Percentiles rank a stretch among this genome's conserved stretches.
Conservation (phyloP, 2,888 invertebrate species). For the Argyresthia goedartella region DNA sequence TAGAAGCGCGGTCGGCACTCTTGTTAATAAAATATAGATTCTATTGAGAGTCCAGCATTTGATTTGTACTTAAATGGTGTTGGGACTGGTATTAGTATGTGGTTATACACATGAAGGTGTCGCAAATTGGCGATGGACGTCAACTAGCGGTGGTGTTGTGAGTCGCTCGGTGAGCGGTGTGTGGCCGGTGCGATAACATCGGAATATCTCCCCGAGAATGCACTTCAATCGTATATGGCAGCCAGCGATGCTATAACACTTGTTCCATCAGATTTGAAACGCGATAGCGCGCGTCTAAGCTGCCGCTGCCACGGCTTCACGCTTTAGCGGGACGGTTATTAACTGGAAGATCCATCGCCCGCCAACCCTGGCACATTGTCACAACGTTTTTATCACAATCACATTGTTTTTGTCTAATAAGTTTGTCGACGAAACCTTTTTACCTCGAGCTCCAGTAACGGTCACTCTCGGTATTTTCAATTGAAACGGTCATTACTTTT, state of each 20-base stretch:
- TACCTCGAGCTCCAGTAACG: not conserved
- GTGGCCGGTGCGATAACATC: constrained; percentile 52
- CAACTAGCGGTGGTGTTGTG: constrained; percentile 18
- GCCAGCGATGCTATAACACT: constrained; percentile 56
- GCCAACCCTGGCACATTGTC: constrained; percentile 6
- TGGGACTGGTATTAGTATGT: not conserved
- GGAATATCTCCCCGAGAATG: constrained; percentile 39
- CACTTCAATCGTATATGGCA: constrained; percentile 50
- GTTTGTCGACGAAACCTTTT: not conserved
- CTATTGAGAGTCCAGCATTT: not conserved
- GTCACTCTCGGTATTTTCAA: not conserved
- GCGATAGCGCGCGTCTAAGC: constrained; percentile 29
- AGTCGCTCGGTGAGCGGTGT: constrained; percentile 26
- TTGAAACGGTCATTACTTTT: constrained; percentile 1
- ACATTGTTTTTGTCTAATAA: constrained; percentile 11
- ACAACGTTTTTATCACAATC: constrained; percentile 7
- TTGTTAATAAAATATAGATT: too few species aligned
- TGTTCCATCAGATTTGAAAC: constrained; percentile 47
- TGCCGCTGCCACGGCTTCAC: constrained; percentile 24
- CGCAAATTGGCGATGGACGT: constrained; percentile 45
- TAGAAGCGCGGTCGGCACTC: too few species aligned
- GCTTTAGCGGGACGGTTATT: constrained; percentile 39
- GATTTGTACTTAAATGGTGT: not conserved
- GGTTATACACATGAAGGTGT: constrained; percentile 19
- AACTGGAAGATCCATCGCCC: constrained; percentile 25